phyloP scores from a whole-genome alignment of 2,888 invertebrate species.

The Parapristionchus giblindavisi region DNA sequence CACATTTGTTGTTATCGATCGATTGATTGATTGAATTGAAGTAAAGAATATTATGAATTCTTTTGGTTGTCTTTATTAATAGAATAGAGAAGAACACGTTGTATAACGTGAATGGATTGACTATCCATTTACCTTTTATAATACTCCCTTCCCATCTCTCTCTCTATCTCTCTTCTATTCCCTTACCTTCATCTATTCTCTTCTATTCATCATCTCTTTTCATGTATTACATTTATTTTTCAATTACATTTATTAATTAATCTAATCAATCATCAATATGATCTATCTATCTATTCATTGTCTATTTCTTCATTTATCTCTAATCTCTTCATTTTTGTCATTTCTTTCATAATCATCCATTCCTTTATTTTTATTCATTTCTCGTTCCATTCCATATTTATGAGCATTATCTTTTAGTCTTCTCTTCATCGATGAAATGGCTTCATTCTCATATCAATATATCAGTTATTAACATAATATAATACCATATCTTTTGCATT shows the following conservation, averaged over 20 bases:
- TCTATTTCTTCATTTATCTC: conserved; percentile 18
- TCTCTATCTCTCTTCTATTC: neutral
- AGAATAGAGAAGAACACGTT: conserved; percentile 21
- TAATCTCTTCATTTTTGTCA: too few relatives aligned
- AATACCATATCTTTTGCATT: too few relatives aligned
- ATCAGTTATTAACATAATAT: too few relatives aligned
- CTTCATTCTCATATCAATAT: too few relatives aligned
- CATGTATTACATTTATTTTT: too few relatives aligned
- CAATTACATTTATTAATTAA: too few relatives aligned
- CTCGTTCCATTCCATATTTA: too few relatives aligned
- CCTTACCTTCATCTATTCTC: neutral
- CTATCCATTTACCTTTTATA: conserved; percentile 19
- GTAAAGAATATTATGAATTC: conserved; percentile 19
- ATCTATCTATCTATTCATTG: conserved; percentile 4
- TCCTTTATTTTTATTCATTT: too few relatives aligned
- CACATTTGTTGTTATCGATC: conserved; percentile 27
- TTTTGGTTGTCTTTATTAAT: too few relatives aligned
- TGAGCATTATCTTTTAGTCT: too few relatives aligned
- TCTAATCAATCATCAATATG: too few relatives aligned
- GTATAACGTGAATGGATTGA: conserved; percentile 12
- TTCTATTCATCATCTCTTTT: neutral
- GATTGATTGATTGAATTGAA: conserved; percentile 23
- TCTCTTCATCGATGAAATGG: too few relatives aligned
- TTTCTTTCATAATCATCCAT: neutral
- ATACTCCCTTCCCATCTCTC: neutral